These are phyloP conservation scores for Aegithalos caudatus DNA, from an alignment of 2,113 vertebrate species.

Conservation along the genomic window DNA sequence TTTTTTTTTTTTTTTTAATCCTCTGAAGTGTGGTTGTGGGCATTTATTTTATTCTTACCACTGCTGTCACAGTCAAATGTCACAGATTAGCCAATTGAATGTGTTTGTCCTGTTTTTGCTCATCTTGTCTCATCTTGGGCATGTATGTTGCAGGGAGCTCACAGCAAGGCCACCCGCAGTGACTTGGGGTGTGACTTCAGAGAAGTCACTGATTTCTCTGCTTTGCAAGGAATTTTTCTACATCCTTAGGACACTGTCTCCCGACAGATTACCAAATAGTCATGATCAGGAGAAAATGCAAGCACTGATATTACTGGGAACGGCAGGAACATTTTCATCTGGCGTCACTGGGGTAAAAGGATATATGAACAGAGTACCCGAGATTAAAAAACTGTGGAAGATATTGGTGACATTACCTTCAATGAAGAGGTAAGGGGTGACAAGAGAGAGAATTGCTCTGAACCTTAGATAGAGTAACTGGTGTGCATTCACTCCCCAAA, in stretches of 20 bases:
- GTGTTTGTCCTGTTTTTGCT: background rate
- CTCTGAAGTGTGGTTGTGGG: background rate
- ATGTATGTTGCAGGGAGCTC: background rate
- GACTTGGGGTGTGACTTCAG: background rate
- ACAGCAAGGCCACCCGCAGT: background rate
- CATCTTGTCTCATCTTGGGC: background rate
- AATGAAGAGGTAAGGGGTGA: background rate
- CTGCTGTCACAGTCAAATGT: background rate
- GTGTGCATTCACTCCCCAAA: background rate
- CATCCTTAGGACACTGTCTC: background rate
- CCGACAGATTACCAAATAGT: background rate
- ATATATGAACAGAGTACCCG: background rate
- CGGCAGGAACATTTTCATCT: fast-evolving
- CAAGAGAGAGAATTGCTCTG: background rate
- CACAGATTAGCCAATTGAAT: background rate
- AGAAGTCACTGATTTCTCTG: background rate
- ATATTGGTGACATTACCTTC: background rate
- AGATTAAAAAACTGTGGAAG: background rate
- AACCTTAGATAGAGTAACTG: background rate
- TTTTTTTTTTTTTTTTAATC: background rate
- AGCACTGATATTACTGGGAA: background rate
- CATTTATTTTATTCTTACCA: background rate
- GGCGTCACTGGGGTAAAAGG: background rate
- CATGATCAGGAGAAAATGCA: background rate
- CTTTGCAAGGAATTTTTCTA: background rate